phyloP scores from a whole-genome alignment of 1,140 invertebrate species.

The Vanessa tameamea region DNA sequence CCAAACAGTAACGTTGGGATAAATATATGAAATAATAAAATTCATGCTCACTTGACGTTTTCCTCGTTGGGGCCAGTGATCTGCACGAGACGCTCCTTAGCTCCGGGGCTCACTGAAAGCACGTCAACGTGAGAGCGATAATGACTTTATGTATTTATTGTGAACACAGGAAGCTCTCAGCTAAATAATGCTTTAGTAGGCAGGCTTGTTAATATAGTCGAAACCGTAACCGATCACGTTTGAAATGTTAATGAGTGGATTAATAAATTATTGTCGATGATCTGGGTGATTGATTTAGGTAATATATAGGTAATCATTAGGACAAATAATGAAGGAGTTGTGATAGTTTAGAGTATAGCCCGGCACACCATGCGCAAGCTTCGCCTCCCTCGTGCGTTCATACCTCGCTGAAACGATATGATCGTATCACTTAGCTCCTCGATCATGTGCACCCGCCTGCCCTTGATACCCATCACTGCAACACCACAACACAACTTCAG shows the following conservation, averaged over 20 bases:
- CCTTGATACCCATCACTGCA: constrained; percentile 99
- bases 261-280: not conserved
- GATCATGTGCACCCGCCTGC: constrained; percentile 97
- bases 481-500: constrained; percentile 68
- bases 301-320: constrained; percentile 6
- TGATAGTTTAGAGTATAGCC: constrained; percentile 31
- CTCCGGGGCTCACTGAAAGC: constrained; percentile 92
- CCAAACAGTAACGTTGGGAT: too few relatives aligned
- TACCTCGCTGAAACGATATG: constrained; percentile 99
- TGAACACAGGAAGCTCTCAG: constrained; percentile 53
- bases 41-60: constrained; percentile 91
- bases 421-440: constrained; percentile 98
- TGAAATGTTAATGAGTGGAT: constrained; percentile 3
- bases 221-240: constrained; percentile 30
- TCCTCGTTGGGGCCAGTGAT: constrained; percentile 95
- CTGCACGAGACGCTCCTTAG: constrained; percentile 95
- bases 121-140: not conserved
- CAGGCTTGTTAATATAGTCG: constrained; percentile 28
- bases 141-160: not conserved
- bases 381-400: constrained; percentile 60
- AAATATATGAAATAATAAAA: too few relatives aligned
- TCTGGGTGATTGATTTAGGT: constrained; percentile 15
- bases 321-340: constrained; percentile 40
- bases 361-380: constrained; percentile 57
- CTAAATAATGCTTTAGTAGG: constrained; percentile 45